Base-by-base conservation (phyloP, 2,888 invertebrate species). In the Drosophila affinis region DNA sequence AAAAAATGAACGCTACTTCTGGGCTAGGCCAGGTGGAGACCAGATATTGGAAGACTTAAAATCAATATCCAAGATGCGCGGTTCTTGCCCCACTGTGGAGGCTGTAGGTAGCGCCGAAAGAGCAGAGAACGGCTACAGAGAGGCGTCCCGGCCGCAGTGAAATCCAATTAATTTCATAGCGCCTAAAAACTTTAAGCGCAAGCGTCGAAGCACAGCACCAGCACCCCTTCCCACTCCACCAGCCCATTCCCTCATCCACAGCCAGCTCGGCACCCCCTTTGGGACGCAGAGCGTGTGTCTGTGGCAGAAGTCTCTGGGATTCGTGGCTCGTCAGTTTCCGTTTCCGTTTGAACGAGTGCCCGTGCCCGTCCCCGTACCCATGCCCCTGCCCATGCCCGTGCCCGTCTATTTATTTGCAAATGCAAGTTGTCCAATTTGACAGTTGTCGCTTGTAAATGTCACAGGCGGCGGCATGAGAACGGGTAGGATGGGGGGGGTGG, bases 401-500 rank as follows among this genome's bases (percentile, higher is more conserved):
- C 14, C 47, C 72, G 68, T 84, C 80, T 81, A 87, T 85, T 87
- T 85, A 85, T 82, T 87, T 85, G 82, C 86, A 86, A 85, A 85
- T 85, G 84, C 84, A 83, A 87, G 79, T 79, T 80, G 83, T 85
- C 76, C 78, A 81, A 79, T 88, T 79, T 87, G 87, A 87, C 87
- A 87, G 85, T 87, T 87, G 82, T 87, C 79, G 82, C 87, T 76
- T 81, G 79, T 77, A 71, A 80, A 76, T 82, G 79, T 80, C 77
- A 79, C 59, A 48, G 64, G 44, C 56, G 5, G 24, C 32, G 18
- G 18, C 9, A n/a, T 18, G 32, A 17, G 47, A 5, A n/a, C 0
- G 17, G 14, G 12, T 21, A 14, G 7, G n/a, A 39, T 46, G 52
- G 39, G 12, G 7, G 44, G 44, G 39, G 14, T 14, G 39, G 14